Evolutionary conservation across 2,888 invertebrate species (phyloP), one percentile per base, ranked within the genome.

Genomic region (Aleiodes leptofemur): DNA sequence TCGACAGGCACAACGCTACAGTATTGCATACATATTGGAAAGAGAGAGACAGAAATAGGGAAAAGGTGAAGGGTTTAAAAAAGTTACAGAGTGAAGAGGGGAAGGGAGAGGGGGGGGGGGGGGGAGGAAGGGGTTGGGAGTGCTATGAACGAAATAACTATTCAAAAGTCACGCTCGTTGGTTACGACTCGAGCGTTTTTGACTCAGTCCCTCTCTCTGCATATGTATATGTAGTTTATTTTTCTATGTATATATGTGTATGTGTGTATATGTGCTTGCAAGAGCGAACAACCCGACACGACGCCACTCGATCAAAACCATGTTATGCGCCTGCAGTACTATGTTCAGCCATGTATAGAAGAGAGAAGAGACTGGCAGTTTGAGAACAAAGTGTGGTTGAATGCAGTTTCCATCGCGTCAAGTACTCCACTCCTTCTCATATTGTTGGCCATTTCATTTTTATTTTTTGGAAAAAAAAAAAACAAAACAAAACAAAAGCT

Each of bases 111-210:
- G 23, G 23, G 23, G 2, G 23, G 23, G 23, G 23, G 23, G 23
- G 23, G 23, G 23, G 23, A 2, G 23, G 23, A 23, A 23, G 23
- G 23, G 23, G 43, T 13, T 11, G 53, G 29, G 48, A 34, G 59
- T 9, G 50, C 48, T 72, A 70, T 72, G 70, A 79, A 70, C 74
- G 70, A 79, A 78, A 77, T 76, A 79, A 79, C 79, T 75, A 77
- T 79, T 79, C 69, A 78, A 79, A 78, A 79, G 76, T 78, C 77
- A 78, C 77, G 77, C 79, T 78, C 74, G 53, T 53, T 61, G 77
- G 77, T 79, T 76, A 77, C 78, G 77, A 76, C 56, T 76, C 74
- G 74, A 79, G 76, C 73, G 72, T 73, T 51, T 68, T 74, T 69
- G 43, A 43, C 43, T 43, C 43, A 43, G 43, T 43, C 34, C 78